Percentiles rank a stretch among this genome's conserved stretches.
Conservation (phyloP, 2,797 vertebrate species). For the Centropyge bicolor region DNA sequence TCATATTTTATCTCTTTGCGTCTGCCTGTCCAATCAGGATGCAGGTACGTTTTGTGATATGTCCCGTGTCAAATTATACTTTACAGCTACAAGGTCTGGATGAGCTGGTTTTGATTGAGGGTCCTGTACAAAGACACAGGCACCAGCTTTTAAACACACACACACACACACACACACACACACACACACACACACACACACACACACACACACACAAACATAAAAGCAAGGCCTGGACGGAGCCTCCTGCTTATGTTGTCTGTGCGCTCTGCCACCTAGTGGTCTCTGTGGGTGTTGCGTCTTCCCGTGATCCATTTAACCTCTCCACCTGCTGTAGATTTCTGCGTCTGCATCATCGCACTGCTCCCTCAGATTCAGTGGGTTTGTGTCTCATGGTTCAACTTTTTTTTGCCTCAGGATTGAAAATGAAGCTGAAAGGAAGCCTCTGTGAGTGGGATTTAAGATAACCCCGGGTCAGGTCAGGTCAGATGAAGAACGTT, state of each 20-base stretch:
- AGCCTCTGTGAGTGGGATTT: not conserved
- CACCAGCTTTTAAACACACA: slow-evolving; percentile 42
- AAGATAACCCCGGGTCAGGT: not conserved
- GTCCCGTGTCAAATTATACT: slow-evolving; percentile 59
- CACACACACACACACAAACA: slow-evolving; percentile 23
- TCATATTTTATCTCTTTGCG: slow-evolving; percentile 31
- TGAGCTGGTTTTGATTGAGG: slow-evolving; percentile 67
- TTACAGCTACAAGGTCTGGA: slow-evolving; percentile 48
- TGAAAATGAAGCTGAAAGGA: not conserved
- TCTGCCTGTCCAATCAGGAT: slow-evolving; percentile 53
- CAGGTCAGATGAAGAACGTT: not conserved
- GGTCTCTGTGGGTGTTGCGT: slow-evolving; percentile 44
- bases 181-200: slow-evolving; percentile 37
- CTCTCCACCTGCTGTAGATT: slow-evolving; percentile 54
- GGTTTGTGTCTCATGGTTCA: not conserved
- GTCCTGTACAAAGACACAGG: slow-evolving; percentile 32
- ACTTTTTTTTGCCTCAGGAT: not conserved
- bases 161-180: slow-evolving; percentile 26
- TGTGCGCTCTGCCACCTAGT: slow-evolving; percentile 84
- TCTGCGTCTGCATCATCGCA: not conserved
- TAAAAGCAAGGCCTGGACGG: slow-evolving; percentile 31
- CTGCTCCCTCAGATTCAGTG: not conserved
- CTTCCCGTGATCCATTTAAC: slow-evolving; percentile 48
- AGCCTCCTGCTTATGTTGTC: slow-evolving; percentile 42
- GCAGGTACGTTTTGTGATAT: slow-evolving; percentile 54